Evolutionary conservation across 1,140 invertebrate species (phyloP).

Genomic region (Samia ricini): DNA sequence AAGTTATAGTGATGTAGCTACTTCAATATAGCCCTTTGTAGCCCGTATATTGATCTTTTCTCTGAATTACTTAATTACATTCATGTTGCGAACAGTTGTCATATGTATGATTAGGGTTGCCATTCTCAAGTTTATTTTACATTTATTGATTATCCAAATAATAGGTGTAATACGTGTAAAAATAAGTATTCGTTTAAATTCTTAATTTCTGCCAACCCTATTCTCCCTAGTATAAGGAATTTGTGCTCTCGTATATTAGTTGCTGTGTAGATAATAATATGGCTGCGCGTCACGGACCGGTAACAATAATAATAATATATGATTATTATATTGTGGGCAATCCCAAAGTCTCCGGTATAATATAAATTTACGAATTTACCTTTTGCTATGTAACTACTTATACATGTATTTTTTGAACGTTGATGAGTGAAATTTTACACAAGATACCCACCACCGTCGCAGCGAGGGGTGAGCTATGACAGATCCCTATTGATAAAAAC

Average conservation of each 20-base stretch:
- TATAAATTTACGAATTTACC: background rate
- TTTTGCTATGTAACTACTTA: background rate
- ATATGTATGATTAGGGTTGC: constrained; percentile 25
- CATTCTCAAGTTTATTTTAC: background rate
- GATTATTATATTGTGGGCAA: constrained; percentile 5
- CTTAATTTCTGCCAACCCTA: background rate
- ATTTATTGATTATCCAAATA: too few species aligned
- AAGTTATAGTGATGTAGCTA: too few species aligned
- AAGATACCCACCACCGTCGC: too few species aligned
- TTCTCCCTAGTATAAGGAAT: background rate
- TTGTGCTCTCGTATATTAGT: background rate
- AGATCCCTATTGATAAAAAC: too few species aligned
- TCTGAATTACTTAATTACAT: constrained; percentile 52
- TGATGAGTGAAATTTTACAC: too few species aligned
- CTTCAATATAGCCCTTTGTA: background rate
- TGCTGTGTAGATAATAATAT: constrained; percentile 16
- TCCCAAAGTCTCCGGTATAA: background rate
- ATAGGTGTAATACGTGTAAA: background rate
- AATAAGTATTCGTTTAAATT: background rate
- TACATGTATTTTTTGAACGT: too few species aligned
- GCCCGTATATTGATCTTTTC: constrained; percentile 44
- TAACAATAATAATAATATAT: constrained; percentile 24
- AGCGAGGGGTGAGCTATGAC: too few species aligned
- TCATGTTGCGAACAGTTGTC: constrained; percentile 49
- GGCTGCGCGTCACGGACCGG: constrained; percentile 25